Evolutionary conservation across 2,888 invertebrate genomes (phyloP), one percentile per base, ranked within the genome.

Genomic region (Tricholauxania praeusta): DNA sequence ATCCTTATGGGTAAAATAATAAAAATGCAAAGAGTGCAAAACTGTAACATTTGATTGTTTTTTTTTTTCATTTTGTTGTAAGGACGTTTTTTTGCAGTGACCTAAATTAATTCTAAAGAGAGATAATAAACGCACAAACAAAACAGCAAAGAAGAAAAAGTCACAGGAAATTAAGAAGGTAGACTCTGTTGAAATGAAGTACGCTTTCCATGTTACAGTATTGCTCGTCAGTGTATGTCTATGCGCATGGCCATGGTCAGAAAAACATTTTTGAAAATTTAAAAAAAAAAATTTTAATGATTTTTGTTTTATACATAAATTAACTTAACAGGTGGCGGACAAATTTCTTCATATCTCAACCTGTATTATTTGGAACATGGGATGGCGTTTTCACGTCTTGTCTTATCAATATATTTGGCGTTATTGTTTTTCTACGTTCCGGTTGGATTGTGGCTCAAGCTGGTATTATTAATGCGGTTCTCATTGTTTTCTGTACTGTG

Each of bases 331-430:
- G 97, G 97, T 98, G 97, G 97, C 95, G 96, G 88, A 94, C 96
- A 48, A 97, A 97, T 85, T 97, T 98, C 88, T 97, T 98, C 85
- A 93, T 98, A 87, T 96, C 96, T 49, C 96, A 98, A 87, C 97
- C 97, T 51, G 95, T 98, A 70, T 89, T 98, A 68, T 98, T 99
- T 89, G 98, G 98, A 15, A 97, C 97, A 1, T 98, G 87, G 87
- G 98, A 98, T 88, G 98, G 98, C 77, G 98, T 99, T 10, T 99
- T 98, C 86, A 97, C 98, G 71, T 97, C 98, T 68, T 98, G 97
- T 85, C 92, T 99, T 82, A 97, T 98, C 84, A 98, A 98, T 88
- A 96, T 98, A 73, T 97, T 99, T 89, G 98, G 98, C n/a, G 98
- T 98, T 0, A 97, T 98, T 86, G 97, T 98, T 75, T 98, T 99